These are phyloP conservation scores for Alligator sinensis DNA, from an alignment of 2,113 vertebrate genomes.

Conservation along the genomic window DNA sequence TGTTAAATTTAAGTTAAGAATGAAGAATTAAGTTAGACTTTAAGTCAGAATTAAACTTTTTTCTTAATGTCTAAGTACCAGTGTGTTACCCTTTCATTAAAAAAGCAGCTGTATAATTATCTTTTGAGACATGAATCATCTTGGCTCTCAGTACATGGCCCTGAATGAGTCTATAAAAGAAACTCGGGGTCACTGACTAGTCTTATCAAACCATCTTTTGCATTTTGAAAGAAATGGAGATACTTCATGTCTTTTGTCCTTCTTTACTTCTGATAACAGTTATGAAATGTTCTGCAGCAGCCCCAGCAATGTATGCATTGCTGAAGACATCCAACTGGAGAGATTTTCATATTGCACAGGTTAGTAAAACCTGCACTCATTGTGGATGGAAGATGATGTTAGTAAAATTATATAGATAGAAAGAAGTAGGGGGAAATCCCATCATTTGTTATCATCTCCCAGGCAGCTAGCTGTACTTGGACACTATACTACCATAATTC, in stretches of 20 bases:
- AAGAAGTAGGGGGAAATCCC: no score
- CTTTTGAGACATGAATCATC: conserved; percentile 76
- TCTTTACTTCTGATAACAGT: conserved; percentile 47
- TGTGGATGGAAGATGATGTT: background rate
- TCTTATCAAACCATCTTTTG: background rate
- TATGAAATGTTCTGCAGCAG: conserved; percentile 51
- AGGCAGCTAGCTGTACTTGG: no score
- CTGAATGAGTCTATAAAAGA: conserved; percentile 71
- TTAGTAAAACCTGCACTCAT: conserved; percentile 56
- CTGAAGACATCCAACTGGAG: conserved; percentile 49
- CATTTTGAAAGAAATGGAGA: conserved; percentile 59
- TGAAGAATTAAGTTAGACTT: no score
- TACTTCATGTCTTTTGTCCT: conserved; percentile 47
- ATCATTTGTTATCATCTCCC: no score
- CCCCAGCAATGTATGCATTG: conserved; percentile 38
- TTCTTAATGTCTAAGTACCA: background rate
- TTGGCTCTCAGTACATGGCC: conserved; percentile 41
- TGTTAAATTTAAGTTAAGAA: background rate
- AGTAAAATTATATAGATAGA: background rate
- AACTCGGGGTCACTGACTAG: background rate
- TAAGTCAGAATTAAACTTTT: conserved; percentile 3
- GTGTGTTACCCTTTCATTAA: conserved; percentile 62
- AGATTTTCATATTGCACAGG: conserved; percentile 70
- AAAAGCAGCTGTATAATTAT: conserved; percentile 69
- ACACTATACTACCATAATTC: no score